Conservation (phyloP, 2,888 invertebrate species). For the Lysandra bellargus region DNA sequence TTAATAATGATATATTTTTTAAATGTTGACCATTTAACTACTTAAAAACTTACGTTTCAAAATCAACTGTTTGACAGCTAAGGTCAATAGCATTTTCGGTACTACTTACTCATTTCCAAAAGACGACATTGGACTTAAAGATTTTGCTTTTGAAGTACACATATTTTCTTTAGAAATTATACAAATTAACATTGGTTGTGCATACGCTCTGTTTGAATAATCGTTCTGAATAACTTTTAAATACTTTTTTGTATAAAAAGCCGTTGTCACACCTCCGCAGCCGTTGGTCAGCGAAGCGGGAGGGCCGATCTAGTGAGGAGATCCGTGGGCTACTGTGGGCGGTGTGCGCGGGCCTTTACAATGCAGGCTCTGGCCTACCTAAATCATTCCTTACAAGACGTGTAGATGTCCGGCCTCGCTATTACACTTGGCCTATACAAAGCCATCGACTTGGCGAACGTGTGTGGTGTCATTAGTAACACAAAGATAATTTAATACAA, state of each 20-base stretch:
- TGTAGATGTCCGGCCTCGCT: constrained; percentile 32
- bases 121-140: neutral
- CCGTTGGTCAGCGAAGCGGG: constrained; percentile 57
- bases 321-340: constrained; percentile 73
- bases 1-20: neutral
- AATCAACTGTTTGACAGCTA: neutral
- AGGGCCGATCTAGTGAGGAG: constrained; percentile 72
- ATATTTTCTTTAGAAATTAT: neutral
- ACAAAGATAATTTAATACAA: constrained; percentile 24
- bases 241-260: constrained; percentile 40
- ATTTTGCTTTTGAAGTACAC: neutral
- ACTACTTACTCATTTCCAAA: neutral
- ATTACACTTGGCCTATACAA: constrained; percentile 31
- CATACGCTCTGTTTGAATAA: too few relatives aligned
- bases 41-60: too few relatives aligned
- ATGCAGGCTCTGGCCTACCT: constrained; percentile 50
- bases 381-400: constrained; percentile 35
- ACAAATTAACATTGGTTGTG: too few relatives aligned
- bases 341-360: constrained; percentile 57
- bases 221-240: too few relatives aligned
- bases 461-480: constrained; percentile 30
- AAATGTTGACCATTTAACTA: neutral
- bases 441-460: constrained; percentile 28
- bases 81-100: neutral
- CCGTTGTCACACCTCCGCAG: constrained; percentile 46